phyloP scores from a whole-genome alignment of 2,888 invertebrate genomes.

The Drosophila pegasa region DNA sequence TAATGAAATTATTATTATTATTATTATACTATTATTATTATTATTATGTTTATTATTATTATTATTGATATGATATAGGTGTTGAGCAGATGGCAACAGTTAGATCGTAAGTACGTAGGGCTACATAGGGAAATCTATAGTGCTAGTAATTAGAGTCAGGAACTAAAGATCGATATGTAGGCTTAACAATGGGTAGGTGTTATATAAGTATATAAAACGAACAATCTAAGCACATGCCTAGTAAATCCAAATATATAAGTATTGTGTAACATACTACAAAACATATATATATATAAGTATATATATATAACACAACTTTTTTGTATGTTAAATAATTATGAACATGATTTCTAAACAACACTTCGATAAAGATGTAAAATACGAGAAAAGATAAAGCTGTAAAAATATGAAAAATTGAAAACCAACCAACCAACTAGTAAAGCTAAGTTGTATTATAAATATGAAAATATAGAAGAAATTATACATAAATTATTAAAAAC shows the following conservation, averaged over 20 bases:
- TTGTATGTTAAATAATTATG: conserved; percentile 60
- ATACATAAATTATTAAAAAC: conserved; percentile 71
- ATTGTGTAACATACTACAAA: conserved; percentile 41
- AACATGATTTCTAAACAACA: conserved; percentile 40
- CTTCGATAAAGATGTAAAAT: conserved; percentile 52
- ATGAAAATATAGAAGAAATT: conserved; percentile 81
- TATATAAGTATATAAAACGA: conserved; percentile 19
- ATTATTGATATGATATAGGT: conserved; percentile 40
- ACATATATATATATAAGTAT: neutral
- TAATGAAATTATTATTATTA: conserved; percentile 58
- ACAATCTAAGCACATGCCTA: conserved; percentile 57
- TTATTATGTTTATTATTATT: conserved; percentile 35
- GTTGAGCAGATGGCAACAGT: conserved; percentile 54
- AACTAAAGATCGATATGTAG: conserved; percentile 29
- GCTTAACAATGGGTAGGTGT: conserved; percentile 19
- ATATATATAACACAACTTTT: conserved; percentile 20
- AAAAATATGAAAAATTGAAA: conserved; percentile 34
- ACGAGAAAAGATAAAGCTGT: conserved; percentile 49
- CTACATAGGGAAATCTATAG: conserved; percentile 60
- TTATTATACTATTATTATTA: conserved; percentile 35
- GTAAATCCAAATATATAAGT: conserved; percentile 59
- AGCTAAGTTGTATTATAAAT: conserved; percentile 78
- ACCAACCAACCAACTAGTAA: conserved; percentile 59
- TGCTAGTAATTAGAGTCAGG: conserved; percentile 21
- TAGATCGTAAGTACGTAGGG: conserved; percentile 38